A percentile compares a stretch with the other conserved stretches of the same genome.
Evolutionary conservation across 2,113 vertebrate genomes (phyloP).

Genomic region (Eolophus roseicapilla): DNA sequence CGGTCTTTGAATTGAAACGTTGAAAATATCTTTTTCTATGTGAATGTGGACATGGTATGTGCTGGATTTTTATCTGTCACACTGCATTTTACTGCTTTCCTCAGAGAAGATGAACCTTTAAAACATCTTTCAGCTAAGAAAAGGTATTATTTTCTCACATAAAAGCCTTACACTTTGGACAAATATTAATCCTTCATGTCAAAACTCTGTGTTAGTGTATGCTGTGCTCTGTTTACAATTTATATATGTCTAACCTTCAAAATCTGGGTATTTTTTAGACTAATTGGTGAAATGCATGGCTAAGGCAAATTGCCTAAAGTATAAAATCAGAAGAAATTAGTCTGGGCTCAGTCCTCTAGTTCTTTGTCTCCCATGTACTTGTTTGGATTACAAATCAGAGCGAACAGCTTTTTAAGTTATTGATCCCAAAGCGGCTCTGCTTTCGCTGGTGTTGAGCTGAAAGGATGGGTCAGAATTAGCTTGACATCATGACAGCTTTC

Average conservation of each 20-base stretch:
- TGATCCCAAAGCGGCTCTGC: background rate
- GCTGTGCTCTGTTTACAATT: background rate
- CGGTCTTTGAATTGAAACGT: constrained; percentile 27
- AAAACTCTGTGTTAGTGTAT: background rate
- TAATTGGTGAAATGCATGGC: background rate
- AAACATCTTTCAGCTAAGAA: background rate
- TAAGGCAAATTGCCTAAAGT: background rate
- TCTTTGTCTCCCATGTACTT: background rate
- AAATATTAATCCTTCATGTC: constrained; percentile 2
- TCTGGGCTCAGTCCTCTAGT: background rate
- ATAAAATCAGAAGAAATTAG: background rate
- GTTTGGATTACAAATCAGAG: constrained; percentile 21
- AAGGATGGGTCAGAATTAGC: constrained; percentile 10
- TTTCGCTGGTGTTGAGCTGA: background rate
- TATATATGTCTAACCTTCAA: background rate
- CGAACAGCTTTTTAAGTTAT: background rate
- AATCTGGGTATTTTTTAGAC: background rate
- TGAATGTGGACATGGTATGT: background rate
- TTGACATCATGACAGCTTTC: background rate
- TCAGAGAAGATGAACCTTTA: constrained; percentile 10
- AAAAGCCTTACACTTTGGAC: constrained; percentile 20
- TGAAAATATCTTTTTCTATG: constrained; percentile 8
- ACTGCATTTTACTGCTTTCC: constrained; percentile 3
- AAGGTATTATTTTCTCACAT: background rate
- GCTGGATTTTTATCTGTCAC: constrained; percentile 3